phyloP scores from a whole-genome alignment of 2,888 invertebrate genomes.

The Orchesellides sinensis region DNA sequence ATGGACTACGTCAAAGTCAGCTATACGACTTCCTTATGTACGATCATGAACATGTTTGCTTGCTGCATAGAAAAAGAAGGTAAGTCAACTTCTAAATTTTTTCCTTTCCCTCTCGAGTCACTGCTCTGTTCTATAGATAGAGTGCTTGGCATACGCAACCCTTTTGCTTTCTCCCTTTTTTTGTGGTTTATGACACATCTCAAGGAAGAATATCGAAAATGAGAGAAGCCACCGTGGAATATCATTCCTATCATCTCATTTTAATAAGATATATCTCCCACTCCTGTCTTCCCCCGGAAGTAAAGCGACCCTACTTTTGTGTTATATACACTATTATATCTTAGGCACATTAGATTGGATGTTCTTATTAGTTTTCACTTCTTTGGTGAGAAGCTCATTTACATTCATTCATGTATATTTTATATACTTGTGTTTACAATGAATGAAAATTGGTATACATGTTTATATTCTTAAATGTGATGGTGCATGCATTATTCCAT shows the following conservation, averaged over 20 bases:
- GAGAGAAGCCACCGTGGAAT: slow-evolving; percentile 17
- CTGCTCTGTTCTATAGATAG: neutral
- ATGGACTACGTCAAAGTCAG: slow-evolving; percentile 37
- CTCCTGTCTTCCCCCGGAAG: slow-evolving; percentile 39
- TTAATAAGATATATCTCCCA: slow-evolving; percentile 52
- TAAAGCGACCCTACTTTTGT: slow-evolving; percentile 20
- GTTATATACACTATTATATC: too few relatives aligned
- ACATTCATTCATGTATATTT: too few relatives aligned
- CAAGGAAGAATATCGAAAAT: slow-evolving; percentile 13
- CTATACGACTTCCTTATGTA: neutral
- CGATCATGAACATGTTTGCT: neutral
- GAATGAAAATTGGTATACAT: too few relatives aligned
- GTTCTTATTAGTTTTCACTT: slow-evolving; percentile 56
- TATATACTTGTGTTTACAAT: too few relatives aligned
- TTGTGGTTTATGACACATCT: slow-evolving; percentile 47
- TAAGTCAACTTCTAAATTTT: neutral
- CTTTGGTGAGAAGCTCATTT: too few relatives aligned
- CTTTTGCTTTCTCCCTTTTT: neutral
- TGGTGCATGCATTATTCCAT: too few relatives aligned
- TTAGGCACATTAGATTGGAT: slow-evolving; percentile 25
- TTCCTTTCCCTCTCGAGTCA: neutral
- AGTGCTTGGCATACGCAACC: neutral
- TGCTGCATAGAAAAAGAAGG: neutral
- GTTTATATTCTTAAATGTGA: too few relatives aligned
- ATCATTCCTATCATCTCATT: slow-evolving; percentile 48